A percentile compares a stretch with the other conserved stretches of the same genome.
Conservation (phyloP, 2,113 vertebrate genomes). For the Xiphorhynchus elegans region DNA sequence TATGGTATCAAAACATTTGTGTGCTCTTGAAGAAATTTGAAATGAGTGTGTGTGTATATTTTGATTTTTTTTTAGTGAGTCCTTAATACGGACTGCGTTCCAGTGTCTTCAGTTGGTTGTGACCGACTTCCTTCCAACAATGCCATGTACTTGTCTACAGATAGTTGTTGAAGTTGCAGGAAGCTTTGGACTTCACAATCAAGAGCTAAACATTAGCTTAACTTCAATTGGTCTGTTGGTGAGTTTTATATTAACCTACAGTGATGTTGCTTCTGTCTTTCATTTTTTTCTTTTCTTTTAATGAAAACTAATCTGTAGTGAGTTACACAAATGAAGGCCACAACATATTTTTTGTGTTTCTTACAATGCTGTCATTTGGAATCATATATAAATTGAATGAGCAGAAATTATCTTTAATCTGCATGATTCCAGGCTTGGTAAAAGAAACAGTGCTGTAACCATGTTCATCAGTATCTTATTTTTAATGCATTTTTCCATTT, state of each 20-base stretch:
- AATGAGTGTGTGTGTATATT: background rate
- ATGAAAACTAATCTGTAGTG: background rate
- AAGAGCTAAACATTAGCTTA: slow-evolving; percentile 98
- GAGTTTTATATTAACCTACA: slow-evolving; percentile 52
- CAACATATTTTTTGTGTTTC: background rate
- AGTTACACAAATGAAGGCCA: background rate
- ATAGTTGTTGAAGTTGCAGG: slow-evolving; percentile 98
- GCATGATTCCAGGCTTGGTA: background rate
- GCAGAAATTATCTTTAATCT: background rate
- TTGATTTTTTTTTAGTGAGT: slow-evolving; percentile 83
- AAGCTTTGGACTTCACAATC: slow-evolving; percentile 98
- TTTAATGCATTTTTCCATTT: background rate
- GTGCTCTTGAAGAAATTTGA: slow-evolving; percentile 16
- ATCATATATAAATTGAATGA: background rate
- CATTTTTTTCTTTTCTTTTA: background rate
- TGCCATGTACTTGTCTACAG: slow-evolving; percentile 98
- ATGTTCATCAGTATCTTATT: background rate
- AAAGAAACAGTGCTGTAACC: background rate
- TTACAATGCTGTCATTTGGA: background rate
- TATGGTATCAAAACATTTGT: background rate
- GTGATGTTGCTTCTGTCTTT: background rate
- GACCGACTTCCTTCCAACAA: slow-evolving; percentile 98
- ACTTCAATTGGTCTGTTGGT: slow-evolving; percentile 98
- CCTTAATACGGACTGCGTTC: slow-evolving; percentile 96
- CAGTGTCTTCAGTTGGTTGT: slow-evolving; percentile 99